phyloP scores from a whole-genome alignment of 1,140 invertebrate genomes.

The Reticulitermes speratus region DNA sequence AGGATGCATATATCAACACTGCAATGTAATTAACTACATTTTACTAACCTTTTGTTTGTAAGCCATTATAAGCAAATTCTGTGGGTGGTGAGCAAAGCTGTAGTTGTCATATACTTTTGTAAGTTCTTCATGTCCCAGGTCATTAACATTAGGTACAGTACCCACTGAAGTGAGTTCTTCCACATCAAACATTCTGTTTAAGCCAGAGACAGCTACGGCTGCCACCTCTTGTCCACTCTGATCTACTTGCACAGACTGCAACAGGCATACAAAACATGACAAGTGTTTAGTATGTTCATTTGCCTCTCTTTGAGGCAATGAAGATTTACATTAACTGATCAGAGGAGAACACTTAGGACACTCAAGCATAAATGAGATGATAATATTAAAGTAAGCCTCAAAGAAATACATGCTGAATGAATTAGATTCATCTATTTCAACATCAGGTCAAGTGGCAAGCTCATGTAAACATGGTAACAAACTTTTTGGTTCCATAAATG shows the following conservation, averaged over 20 bases:
- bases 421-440: too few relatives aligned
- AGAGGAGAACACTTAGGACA: too few relatives aligned
- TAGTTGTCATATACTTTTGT: not conserved
- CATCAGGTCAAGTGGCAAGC: too few relatives aligned
- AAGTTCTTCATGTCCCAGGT: not conserved
- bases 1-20: too few relatives aligned
- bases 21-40: not conserved
- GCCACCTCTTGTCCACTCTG: not conserved
- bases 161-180: not conserved
- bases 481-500: too few relatives aligned
- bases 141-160: not conserved
- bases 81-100: not conserved
- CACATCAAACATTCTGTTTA: not conserved
- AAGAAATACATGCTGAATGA: too few relatives aligned
- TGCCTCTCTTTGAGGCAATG: too few relatives aligned
- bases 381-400: too few relatives aligned
- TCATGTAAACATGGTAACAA: too few relatives aligned
- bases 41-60: not conserved
- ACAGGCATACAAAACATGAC: not conserved
- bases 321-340: too few relatives aligned
- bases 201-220: not conserved
- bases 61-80: not conserved
- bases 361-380: too few relatives aligned
- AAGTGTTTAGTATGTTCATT: too few relatives aligned
- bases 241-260: not conserved